Evolutionary conservation across 2,888 invertebrate genomes (phyloP), one percentile per base, ranked within the genome.

Genomic region (Caenorhabditis sp.): DNA sequence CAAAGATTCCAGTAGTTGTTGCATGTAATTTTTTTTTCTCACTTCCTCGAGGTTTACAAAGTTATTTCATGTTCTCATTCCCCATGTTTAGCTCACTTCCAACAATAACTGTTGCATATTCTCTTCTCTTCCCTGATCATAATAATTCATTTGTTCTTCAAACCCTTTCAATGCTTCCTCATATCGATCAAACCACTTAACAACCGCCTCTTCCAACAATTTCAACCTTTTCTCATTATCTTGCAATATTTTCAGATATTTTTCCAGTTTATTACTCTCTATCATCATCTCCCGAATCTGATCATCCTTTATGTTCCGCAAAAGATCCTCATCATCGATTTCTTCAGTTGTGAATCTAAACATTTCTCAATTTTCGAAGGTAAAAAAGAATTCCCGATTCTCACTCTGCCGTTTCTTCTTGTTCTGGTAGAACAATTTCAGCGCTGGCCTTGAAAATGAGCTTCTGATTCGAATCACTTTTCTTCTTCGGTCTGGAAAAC

Each of bases 141-240:
- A 68, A 1, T 21, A 26, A 36, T 31, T 27, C 27, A 70, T 25
- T 36, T 70, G 59, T 10, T 63, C 59, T n/a, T 66, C 59, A 2
- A 70, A 20, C 12, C 59, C 59, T 20, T 66, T 59, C 21, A 71
- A 2, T 17, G 56, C 49, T 50, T 21, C 20, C 25, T 71, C 71
- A 38, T 61, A 67, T 25, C 52, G 50, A 52, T 60, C 67, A 21
- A 67, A 71, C 63, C 66, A 58, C 12, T 43, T 53, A 5, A 10
- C 52, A 1, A 49, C 25, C 20, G 25, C 52, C 4, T 71, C 71
- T 0, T 38, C 49, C 20, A 63, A 20, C 10, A 59, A 10, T n/a
- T 63, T 63, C 63, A 71, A n/a, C 31, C 67, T 71, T 36, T 67
- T 71, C 27, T 67, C 67, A 60, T 67, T 71, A 17, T 67, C 71